Conservation (phyloP, 1,140 invertebrate genomes). For the Nasonia giraulti region DNA sequence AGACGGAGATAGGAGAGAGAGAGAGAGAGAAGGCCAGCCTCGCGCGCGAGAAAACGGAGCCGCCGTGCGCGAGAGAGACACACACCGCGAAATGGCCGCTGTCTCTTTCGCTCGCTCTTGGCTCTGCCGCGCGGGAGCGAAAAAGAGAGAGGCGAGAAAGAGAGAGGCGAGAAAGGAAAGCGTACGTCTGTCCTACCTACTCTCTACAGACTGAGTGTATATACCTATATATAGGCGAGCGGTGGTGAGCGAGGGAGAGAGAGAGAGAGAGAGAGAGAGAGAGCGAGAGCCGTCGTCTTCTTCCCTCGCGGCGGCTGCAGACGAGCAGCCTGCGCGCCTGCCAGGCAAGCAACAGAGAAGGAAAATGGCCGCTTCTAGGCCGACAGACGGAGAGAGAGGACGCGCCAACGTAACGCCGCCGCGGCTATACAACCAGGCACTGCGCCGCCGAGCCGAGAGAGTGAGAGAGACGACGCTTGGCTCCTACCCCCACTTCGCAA, state of each 20-base stretch:
- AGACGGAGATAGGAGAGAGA: not conserved
- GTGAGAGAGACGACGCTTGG: not conserved
- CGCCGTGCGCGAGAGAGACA: not conserved
- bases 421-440: not conserved
- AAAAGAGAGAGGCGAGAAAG: slow-evolving; percentile 27
- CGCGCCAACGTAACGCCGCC: slow-evolving; percentile 18
- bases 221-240: not conserved
- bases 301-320: not conserved
- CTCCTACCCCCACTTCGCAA: not conserved
- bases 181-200: slow-evolving; percentile 8
- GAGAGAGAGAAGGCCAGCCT: slow-evolving; percentile 6
- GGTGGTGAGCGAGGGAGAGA: slow-evolving; percentile 7
- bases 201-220: not conserved
- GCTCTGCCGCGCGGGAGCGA: not conserved
- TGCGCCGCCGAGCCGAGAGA: not conserved
- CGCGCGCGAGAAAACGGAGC: not conserved
- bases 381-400: slow-evolving; percentile 22
- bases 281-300: not conserved
- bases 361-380: slow-evolving; percentile 48
- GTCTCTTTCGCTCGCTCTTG: not conserved
- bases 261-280: too few relatives aligned
- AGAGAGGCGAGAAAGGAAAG: slow-evolving; percentile 14
- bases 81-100: slow-evolving; percentile 44
- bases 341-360: slow-evolving; percentile 43
- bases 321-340: not conserved